Percentiles rank a stretch among this genome's conserved stretches.
Conservation (phyloP, 2,797 vertebrate species). For the Hydrophis major region DNA sequence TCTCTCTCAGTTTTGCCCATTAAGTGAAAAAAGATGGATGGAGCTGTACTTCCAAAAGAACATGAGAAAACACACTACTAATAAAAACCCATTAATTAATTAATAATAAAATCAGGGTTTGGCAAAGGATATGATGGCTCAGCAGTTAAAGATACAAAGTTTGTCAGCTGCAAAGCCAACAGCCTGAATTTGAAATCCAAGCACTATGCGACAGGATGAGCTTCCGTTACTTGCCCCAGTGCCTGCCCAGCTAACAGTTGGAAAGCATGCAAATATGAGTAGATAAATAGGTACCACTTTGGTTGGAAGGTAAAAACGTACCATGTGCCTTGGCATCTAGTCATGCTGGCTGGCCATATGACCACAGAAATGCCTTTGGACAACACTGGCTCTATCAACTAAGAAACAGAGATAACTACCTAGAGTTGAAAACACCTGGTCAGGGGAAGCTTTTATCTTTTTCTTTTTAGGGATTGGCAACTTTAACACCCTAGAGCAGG, state of each 20-base stretch:
- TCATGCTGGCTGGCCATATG: not conserved
- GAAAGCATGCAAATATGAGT: no score
- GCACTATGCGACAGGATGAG: not conserved
- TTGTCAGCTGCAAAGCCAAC: not conserved
- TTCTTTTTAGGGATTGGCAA: not conserved
- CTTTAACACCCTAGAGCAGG: not conserved
- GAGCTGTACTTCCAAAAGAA: not conserved
- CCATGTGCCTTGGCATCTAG: not conserved
- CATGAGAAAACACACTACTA: not conserved
- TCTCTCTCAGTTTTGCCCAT: not conserved
- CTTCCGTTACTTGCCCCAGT: no score
- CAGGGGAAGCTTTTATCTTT: not conserved
- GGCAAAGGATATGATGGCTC: not conserved
- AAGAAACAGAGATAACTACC: not conserved
- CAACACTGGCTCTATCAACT: not conserved
- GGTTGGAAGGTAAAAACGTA: not conserved
- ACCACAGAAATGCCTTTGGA: not conserved
- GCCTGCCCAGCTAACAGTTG: no score
- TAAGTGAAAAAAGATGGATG: not conserved
- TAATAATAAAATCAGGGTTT: not conserved
- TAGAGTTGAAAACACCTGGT: not conserved
- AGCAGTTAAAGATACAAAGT: not conserved
- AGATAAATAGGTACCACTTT: no score
- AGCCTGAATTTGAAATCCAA: not conserved
- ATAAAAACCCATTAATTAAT: not conserved